Evolutionary conservation across 1,140 invertebrate genomes (phyloP).

Genomic region (Zaprionus inermis): DNA sequence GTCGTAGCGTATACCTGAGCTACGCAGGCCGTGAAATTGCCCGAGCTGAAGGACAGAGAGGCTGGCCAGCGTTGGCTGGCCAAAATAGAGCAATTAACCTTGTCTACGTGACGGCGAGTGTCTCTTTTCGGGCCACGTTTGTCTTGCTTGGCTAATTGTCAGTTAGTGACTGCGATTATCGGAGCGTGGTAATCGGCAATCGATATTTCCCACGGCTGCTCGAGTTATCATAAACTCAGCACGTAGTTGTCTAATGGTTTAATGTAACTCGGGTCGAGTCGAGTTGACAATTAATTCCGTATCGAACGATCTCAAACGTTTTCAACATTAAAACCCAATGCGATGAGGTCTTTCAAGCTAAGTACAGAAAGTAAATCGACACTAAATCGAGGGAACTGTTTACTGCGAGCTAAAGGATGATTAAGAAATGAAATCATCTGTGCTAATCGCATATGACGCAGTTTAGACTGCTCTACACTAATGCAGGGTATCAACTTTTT

Average conservation of each 20-base stretch:
- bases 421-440: no score
- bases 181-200: conserved; percentile 12
- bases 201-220: no score
- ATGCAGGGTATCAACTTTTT: conserved; percentile 13
- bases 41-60: not conserved
- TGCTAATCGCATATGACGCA: no score
- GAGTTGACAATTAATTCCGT: conserved; percentile 58
- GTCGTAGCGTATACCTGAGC: conserved; percentile 28
- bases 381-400: not conserved
- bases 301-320: conserved; percentile 48
- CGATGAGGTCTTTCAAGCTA: conserved; percentile 10
- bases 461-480: no score
- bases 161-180: conserved; percentile 63
- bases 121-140: conserved; percentile 26
- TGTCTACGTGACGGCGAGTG: conserved; percentile 60
- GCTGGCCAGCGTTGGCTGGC: conserved; percentile 10
- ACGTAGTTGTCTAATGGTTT: conserved; percentile 53
- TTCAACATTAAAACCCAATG: not conserved
- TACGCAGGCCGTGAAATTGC: conserved; percentile 36
- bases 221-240: conserved; percentile 48
- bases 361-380: conserved; percentile 2
- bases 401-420: no score
- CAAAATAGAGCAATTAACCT: conserved; percentile 79
- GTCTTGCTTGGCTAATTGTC: conserved; percentile 49
- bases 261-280: conserved; percentile 53